These are phyloP conservation scores for Ispidina picta DNA, from an alignment of 2,797 vertebrate genomes.

Conservation along the genomic window DNA sequence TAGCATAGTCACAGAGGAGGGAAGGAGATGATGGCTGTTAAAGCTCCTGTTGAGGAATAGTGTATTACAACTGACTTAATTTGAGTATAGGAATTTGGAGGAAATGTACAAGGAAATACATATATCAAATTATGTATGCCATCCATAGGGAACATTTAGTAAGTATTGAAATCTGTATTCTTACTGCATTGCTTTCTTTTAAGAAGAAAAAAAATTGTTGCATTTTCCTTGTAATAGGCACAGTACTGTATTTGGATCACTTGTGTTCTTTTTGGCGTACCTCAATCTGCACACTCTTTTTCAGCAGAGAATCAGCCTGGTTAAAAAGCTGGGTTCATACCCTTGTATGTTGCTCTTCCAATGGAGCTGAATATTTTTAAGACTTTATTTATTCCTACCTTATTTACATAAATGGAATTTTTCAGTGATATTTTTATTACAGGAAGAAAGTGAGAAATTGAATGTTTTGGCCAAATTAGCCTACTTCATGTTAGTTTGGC, in stretches of 20 bases:
- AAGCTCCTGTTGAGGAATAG: conserved; percentile 19
- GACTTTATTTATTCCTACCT: conserved; percentile 1
- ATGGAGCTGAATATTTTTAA: background rate
- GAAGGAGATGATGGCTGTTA: background rate
- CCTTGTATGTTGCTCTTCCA: background rate
- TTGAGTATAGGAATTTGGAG: background rate
- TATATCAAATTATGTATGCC: background rate
- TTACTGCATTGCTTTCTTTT: background rate
- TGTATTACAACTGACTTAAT: background rate
- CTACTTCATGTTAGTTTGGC: conserved; percentile 49
- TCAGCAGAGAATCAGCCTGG: background rate
- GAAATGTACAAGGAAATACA: conserved; percentile 25
- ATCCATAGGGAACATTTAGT: background rate
- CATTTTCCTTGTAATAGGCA: background rate
- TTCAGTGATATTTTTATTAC: conserved; percentile 6
- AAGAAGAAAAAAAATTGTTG: background rate
- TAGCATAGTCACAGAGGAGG: background rate
- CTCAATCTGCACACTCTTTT: background rate
- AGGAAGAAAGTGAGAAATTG: conserved; percentile 46
- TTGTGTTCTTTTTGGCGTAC: background rate
- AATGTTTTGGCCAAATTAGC: conserved; percentile 55
- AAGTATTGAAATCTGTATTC: background rate
- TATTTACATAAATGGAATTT: conserved; percentile 11
- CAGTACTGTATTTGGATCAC: background rate
- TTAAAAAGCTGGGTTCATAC: background rate